phyloP scores from a whole-genome alignment of 2,797 vertebrate genomes.

The Peromyscus melanophrys region DNA sequence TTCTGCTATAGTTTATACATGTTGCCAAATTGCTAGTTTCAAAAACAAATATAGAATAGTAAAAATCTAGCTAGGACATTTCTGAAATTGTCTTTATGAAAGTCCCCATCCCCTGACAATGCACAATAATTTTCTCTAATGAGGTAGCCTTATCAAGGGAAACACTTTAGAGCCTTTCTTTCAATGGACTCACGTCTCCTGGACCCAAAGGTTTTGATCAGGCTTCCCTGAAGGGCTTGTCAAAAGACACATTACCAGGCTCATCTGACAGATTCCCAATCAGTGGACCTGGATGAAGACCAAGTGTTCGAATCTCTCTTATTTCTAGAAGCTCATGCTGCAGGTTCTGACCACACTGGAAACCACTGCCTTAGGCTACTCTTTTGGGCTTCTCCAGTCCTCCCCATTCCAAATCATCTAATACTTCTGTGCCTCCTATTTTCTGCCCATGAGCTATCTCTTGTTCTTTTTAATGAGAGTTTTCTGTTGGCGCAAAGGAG shows the following conservation, averaged over 20 bases:
- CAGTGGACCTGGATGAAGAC: neutral
- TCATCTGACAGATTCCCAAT: neutral
- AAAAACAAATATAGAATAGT: conserved; percentile 37
- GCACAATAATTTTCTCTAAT: conserved; percentile 31
- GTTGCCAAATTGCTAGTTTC: conserved; percentile 33
- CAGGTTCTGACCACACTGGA: neutral
- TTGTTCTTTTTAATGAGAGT: neutral
- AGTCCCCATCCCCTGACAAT: neutral
- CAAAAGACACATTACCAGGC: neutral
- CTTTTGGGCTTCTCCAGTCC: neutral
- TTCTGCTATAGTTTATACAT: neutral
- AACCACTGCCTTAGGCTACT: neutral
- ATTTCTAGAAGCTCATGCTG: neutral
- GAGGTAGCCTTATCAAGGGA: neutral
- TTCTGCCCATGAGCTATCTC: neutral
- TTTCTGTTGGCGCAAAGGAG: neutral
- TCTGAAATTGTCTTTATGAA: conserved; percentile 65
- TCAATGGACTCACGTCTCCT: neutral
- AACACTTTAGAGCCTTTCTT: conserved; percentile 36
- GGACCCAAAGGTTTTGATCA: neutral
- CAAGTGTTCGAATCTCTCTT: neutral
- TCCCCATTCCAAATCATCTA: neutral
- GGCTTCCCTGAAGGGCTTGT: neutral
- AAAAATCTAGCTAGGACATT: conserved; percentile 61
- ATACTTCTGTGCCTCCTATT: neutral